A percentile compares a stretch with the other conserved stretches of the same genome.
Evolutionary conservation across 1,140 invertebrate species (phyloP).

Genomic region (Bombus affinis): DNA sequence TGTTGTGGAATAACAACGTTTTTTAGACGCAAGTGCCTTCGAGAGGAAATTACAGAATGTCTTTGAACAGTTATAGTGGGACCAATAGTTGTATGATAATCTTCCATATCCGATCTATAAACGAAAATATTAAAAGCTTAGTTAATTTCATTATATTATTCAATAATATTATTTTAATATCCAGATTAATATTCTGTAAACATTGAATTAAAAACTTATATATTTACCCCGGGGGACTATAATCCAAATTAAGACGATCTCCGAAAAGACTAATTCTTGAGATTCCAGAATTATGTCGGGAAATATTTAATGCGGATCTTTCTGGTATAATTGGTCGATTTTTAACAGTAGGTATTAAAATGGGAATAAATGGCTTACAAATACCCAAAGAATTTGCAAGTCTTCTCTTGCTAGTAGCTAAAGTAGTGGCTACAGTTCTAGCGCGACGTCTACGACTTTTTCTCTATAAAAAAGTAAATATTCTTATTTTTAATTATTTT

Average conservation of each 20-base stretch:
- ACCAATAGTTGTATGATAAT: slow-evolving; percentile 64
- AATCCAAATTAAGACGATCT: slow-evolving; percentile 73
- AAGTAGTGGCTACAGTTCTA: slow-evolving; percentile 66
- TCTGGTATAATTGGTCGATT: slow-evolving; percentile 67
- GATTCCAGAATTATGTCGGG: slow-evolving; percentile 74
- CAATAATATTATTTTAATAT: not conserved
- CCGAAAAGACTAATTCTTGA: slow-evolving; percentile 77
- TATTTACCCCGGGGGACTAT: slow-evolving; percentile 78
- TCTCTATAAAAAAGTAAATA: slow-evolving; percentile 59
- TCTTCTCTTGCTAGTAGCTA: slow-evolving; percentile 73
- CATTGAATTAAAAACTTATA: not conserved
- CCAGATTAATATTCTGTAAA: not conserved
- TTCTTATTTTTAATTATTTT: slow-evolving; percentile 31
- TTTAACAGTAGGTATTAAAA: slow-evolving; percentile 79
- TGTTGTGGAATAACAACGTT: slow-evolving; percentile 74
- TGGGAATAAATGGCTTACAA: slow-evolving; percentile 71
- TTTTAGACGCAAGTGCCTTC: slow-evolving; percentile 79
- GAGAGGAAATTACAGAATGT: slow-evolving; percentile 73
- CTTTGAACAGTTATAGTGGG: slow-evolving; percentile 69
- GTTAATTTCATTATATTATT: not conserved
- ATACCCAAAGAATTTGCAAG: slow-evolving; percentile 79
- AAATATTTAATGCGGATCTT: slow-evolving; percentile 49
- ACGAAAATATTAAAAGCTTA: not conserved
- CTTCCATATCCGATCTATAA: slow-evolving; percentile 77
- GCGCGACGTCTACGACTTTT: slow-evolving; percentile 58